A percentile compares a stretch with the other conserved stretches of the same genome.
These are phyloP conservation scores for Ophraella communa DNA, from an alignment of 2,888 invertebrate species.

Conservation along the genomic window DNA sequence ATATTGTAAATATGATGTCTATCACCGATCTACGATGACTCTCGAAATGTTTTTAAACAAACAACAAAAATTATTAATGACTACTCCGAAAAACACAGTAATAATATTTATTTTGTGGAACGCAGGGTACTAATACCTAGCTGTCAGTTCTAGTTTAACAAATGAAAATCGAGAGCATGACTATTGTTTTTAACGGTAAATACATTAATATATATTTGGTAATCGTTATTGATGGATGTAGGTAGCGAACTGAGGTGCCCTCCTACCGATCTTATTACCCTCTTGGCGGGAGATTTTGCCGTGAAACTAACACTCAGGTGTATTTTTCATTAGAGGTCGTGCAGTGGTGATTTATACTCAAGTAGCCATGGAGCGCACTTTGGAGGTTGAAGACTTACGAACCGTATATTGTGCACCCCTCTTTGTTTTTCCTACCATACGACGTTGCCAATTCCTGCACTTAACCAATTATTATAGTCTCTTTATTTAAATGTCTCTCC, in stretches of 20 bases:
- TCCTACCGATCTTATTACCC: constrained; percentile 58
- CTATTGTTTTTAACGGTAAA: constrained; percentile 45
- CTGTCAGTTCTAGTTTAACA: constrained; percentile 43
- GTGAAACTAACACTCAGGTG: constrained; percentile 52
- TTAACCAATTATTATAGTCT: neutral
- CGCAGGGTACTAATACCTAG: constrained; percentile 32
- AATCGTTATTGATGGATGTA: constrained; percentile 58
- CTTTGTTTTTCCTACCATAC: constrained; percentile 13
- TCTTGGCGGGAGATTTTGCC: constrained; percentile 54
- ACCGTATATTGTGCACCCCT: constrained; percentile 29
- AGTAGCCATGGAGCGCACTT: constrained; percentile 38
- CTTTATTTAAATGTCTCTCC: neutral
- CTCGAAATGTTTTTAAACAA: constrained; percentile 1
- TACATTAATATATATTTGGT: constrained; percentile 55
- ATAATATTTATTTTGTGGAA: constrained; percentile 30
- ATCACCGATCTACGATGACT: constrained; percentile 2
- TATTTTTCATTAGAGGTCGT: constrained; percentile 50
- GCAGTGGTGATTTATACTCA: constrained; percentile 48
- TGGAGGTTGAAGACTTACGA: constrained; percentile 38
- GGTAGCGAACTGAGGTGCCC: constrained; percentile 55
- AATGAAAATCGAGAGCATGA: constrained; percentile 49
- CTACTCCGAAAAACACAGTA: neutral
- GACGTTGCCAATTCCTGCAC: neutral
- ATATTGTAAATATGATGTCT: neutral
- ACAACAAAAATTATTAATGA: constrained; percentile 24